Evolutionary conservation across 2,797 vertebrate species (phyloP).

Genomic region (Xenentodon cancila): DNA sequence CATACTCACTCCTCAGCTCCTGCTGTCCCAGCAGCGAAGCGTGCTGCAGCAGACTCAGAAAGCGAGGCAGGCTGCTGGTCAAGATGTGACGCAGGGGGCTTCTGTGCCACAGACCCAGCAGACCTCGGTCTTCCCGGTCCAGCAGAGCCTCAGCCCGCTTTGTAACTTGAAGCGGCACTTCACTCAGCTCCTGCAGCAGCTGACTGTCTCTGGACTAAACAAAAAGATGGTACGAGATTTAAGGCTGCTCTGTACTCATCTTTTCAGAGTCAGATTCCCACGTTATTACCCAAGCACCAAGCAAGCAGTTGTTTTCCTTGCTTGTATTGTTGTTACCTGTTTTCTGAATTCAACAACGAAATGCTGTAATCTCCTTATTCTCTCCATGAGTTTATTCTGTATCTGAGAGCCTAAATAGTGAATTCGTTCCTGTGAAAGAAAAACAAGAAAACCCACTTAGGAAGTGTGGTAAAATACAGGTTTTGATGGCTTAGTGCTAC

Average conservation of each 20-base stretch:
- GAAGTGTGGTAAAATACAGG: neutral
- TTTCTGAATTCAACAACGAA: constrained; percentile 75
- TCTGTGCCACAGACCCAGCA: constrained; percentile 71
- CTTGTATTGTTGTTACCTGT: constrained; percentile 64
- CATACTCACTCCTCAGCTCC: constrained; percentile 86
- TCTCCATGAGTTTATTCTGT: constrained; percentile 74
- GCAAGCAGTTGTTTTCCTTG: neutral
- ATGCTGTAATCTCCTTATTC: constrained; percentile 74
- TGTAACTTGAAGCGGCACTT: constrained; percentile 58
- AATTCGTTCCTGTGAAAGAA: constrained; percentile 73
- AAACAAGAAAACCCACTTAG: constrained; percentile 12
- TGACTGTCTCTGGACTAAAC: constrained; percentile 72
- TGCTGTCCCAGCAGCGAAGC: constrained; percentile 80
- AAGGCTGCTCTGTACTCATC: neutral
- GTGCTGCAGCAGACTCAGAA: constrained; percentile 76
- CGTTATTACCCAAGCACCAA: neutral
- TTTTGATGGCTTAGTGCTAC: neutral
- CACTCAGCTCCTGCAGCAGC: constrained; percentile 76
- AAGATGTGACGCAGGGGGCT: constrained; percentile 65
- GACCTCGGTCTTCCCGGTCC: constrained; percentile 11
- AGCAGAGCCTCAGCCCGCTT: constrained; percentile 67
- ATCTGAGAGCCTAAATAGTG: constrained; percentile 72
- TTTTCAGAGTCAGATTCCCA: neutral
- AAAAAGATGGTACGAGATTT: neutral
- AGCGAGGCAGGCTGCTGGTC: constrained; percentile 68